phyloP scores from a whole-genome alignment of 2,113 vertebrate genomes.

The Buteo buteo region DNA sequence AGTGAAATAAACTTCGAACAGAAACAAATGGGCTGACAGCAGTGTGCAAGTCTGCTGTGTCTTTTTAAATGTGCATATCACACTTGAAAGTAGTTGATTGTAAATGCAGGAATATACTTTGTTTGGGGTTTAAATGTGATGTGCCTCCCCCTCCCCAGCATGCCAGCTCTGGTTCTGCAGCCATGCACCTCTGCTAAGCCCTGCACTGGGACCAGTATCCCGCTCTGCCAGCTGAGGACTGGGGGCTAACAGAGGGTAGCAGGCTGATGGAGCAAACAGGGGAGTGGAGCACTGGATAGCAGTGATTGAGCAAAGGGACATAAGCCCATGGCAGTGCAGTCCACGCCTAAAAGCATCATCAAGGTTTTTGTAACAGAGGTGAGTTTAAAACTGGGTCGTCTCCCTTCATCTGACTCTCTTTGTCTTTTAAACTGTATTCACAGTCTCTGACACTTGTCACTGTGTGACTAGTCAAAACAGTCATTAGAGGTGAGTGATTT shows the following conservation, averaged over 20 bases:
- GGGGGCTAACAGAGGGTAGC: neutral
- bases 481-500: neutral
- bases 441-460: neutral
- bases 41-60: neutral
- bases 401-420: neutral
- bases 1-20: neutral
- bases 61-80: neutral
- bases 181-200: neutral
- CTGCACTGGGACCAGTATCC: neutral
- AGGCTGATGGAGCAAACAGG: neutral
- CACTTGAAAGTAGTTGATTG: neutral
- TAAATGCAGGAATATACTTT: neutral
- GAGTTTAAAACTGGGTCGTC: neutral
- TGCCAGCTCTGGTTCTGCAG: neutral
- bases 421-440: neutral
- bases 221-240: neutral
- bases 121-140: neutral
- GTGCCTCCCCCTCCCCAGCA: neutral
- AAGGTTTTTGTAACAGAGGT: neutral
- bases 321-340: neutral
- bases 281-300: neutral
- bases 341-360: neutral
- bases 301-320: neutral
- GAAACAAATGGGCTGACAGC: neutral
- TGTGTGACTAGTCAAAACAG: neutral